These are phyloP conservation scores for Elaphurus davidianus DNA, from an alignment of 2,113 vertebrate genomes.

Conservation along the genomic window DNA sequence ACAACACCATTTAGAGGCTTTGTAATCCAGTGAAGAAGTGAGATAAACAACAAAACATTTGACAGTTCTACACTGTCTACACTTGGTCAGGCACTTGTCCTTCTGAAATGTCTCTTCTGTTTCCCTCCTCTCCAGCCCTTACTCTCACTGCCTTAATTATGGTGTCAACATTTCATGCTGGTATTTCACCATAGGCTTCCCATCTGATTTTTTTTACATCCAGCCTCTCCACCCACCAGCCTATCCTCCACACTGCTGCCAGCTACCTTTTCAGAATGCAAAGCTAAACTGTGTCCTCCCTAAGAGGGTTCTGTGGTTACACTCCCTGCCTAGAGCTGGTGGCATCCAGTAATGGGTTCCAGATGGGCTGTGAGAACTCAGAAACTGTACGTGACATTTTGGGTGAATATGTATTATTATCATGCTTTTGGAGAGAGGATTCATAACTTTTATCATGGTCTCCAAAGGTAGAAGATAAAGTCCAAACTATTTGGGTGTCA, in stretches of 20 bases:
- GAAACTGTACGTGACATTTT: not conserved
- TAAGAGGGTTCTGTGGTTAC: not conserved
- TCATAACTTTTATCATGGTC: not conserved
- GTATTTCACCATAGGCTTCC: not conserved
- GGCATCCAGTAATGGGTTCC: slow-evolving; percentile 30
- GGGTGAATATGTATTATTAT: not conserved
- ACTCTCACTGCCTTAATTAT: not conserved
- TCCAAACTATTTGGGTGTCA: not conserved
- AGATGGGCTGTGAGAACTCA: slow-evolving; percentile 8
- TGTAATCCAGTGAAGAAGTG: not conserved
- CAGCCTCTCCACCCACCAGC: not conserved
- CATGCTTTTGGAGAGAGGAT: slow-evolving; percentile 27
- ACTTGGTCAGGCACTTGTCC: not conserved
- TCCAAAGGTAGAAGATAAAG: not conserved
- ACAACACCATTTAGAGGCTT: not conserved
- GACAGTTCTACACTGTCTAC: not conserved
- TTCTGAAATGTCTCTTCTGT: not conserved
- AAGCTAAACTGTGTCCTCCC: not conserved
- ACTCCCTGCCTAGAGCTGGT: not conserved
- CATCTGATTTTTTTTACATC: not conserved
- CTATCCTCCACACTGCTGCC: not conserved
- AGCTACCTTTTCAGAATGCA: slow-evolving; percentile 22
- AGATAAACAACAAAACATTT: not conserved
- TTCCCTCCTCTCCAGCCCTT: not conserved
- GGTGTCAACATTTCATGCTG: not conserved